Evolutionary conservation across 1,140 invertebrate species (phyloP).

Genomic region (Coelopa frigida): DNA sequence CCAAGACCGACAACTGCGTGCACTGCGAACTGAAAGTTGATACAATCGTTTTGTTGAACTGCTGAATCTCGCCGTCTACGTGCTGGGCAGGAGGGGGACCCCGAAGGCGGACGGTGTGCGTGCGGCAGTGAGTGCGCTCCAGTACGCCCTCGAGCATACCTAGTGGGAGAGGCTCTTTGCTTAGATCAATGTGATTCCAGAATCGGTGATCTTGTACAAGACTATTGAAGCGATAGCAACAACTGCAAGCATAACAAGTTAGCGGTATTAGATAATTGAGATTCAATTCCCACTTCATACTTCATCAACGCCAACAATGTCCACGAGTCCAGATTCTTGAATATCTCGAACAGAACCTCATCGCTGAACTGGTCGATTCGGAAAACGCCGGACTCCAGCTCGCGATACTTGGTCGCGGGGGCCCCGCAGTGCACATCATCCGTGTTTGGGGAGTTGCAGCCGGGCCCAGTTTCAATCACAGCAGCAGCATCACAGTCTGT

Average conservation of each 20-base stretch:
- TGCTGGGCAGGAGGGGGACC: slow-evolving; percentile 33
- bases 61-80: slow-evolving; percentile 29
- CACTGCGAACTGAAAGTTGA: slow-evolving; percentile 36
- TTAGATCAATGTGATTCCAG: slow-evolving; percentile 49
- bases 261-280: too few relatives aligned
- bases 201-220: slow-evolving; percentile 48
- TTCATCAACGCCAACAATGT: slow-evolving; percentile 47
- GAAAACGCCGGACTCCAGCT: not conserved
- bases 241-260: slow-evolving; percentile 30
- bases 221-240: slow-evolving; percentile 45
- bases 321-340: slow-evolving; percentile 46
- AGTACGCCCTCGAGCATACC: slow-evolving; percentile 45
- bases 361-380: slow-evolving; percentile 43
- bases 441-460: too few relatives aligned
- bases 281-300: slow-evolving; percentile 46
- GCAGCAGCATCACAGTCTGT: too few relatives aligned
- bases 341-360: slow-evolving; percentile 50
- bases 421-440: too few relatives aligned
- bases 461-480: too few relatives aligned
- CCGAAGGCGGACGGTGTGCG: slow-evolving; percentile 46
- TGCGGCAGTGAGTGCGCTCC: slow-evolving; percentile 45
- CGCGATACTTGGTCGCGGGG: not conserved
- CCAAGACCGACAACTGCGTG: slow-evolving; percentile 44
- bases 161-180: slow-evolving; percentile 34
- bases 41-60: slow-evolving; percentile 30